Conservation (phyloP, 2,113 vertebrate genomes). For the Gopherus flavomarginatus region DNA sequence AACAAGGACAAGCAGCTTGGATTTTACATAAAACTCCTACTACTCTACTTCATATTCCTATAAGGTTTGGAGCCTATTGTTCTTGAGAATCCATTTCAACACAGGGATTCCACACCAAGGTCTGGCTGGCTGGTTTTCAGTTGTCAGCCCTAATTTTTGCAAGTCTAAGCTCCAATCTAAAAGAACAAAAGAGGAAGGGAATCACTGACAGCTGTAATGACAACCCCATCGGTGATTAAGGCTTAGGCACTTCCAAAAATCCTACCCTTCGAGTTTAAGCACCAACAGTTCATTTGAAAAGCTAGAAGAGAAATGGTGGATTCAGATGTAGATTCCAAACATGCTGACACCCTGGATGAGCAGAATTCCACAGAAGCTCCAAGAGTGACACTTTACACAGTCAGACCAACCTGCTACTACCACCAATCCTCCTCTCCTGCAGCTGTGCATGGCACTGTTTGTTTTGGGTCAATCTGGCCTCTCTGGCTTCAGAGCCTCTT, state of each 20-base stretch:
- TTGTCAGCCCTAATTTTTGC: background rate
- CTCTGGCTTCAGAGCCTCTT: background rate
- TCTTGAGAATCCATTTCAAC: background rate
- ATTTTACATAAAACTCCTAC: background rate
- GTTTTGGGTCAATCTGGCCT: background rate
- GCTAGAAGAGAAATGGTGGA: conserved; percentile 16
- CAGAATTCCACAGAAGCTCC: background rate
- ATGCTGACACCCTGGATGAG: background rate
- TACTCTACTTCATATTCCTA: background rate
- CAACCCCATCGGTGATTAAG: background rate
- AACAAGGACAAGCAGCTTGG: background rate
- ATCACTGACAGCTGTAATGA: background rate
- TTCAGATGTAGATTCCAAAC: background rate
- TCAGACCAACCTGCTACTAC: conserved; percentile 32
- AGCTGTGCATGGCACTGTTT: background rate
- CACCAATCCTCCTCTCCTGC: background rate
- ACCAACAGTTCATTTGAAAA: background rate
- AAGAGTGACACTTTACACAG: background rate
- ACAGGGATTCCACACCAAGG: background rate
- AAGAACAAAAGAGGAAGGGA: background rate
- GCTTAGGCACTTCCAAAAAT: background rate
- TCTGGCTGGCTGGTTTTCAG: background rate
- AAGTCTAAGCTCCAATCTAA: background rate
- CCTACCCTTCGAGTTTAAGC: background rate
- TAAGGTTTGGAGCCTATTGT: background rate